Conservation (phyloP, 2,113 vertebrate genomes). For the Meleagris gallopavo region DNA sequence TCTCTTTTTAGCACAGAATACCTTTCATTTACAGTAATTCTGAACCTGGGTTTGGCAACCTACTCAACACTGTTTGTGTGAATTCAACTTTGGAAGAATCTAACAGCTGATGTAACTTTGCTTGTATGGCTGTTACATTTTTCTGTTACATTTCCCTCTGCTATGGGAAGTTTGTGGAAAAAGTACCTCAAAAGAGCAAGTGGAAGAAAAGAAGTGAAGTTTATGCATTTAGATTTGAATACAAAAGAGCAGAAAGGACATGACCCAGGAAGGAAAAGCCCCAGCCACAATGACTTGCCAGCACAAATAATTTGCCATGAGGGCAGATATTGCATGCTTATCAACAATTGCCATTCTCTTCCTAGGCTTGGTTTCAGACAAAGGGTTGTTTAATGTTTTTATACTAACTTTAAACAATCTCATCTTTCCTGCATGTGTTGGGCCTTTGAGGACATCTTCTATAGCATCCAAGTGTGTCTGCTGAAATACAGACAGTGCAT, state of each 20-base stretch:
- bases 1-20: background rate
- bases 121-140: constrained; percentile 4
- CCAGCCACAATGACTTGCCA: background rate
- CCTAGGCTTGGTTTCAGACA: constrained; percentile 42
- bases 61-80: constrained; percentile 29
- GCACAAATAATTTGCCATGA: constrained; percentile 6
- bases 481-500: background rate
- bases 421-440: background rate
- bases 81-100: constrained; percentile 49
- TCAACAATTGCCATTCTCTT: constrained; percentile 48
- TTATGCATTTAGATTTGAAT: constrained; percentile 1
- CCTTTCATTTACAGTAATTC: constrained; percentile 27
- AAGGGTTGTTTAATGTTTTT: constrained; percentile 12
- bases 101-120: constrained; percentile 49
- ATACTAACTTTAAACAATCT: background rate
- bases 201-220: constrained; percentile 3
- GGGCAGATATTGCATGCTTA: constrained; percentile 34
- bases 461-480: background rate
- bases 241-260: constrained; percentile 3
- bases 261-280: constrained; percentile 51
- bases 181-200: constrained; percentile 2
- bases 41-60: constrained; percentile 36
- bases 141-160: constrained; percentile 31
- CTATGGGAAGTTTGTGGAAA: background rate
- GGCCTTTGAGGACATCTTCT: background rate